A percentile compares a stretch with the other conserved stretches of the same genome.
Evolutionary conservation across 1,140 invertebrate genomes (phyloP).

Genomic region (Eumaeus atala): DNA sequence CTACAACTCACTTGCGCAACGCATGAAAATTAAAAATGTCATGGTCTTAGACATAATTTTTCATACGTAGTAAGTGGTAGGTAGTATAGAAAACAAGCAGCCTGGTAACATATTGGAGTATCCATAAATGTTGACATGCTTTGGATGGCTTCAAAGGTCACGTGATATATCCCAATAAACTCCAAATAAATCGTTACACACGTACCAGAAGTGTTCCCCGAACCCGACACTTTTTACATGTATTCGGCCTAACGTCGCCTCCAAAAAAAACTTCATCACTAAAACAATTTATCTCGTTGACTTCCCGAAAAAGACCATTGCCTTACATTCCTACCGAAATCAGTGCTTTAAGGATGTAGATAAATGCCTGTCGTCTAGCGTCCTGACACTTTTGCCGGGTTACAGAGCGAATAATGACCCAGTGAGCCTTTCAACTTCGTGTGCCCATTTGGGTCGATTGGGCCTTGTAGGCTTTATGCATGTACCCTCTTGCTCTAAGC

Average conservation of each 20-base stretch:
- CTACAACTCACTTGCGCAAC: too few species aligned
- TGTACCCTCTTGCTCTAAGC: slow-evolving; percentile 50
- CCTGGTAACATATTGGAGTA: too few species aligned
- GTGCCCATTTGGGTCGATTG: slow-evolving; percentile 69
- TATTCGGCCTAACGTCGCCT: slow-evolving; percentile 7
- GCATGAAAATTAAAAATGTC: too few species aligned
- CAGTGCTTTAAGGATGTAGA: slow-evolving; percentile 67
- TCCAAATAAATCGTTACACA: too few species aligned
- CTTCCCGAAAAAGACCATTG: slow-evolving; percentile 53
- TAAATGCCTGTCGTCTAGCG: slow-evolving; percentile 56
- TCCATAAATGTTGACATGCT: too few species aligned
- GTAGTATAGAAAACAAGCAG: too few species aligned
- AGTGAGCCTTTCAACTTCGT: slow-evolving; percentile 61
- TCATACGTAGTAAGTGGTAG: too few species aligned
- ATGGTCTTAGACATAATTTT: too few species aligned
- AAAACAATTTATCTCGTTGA: slow-evolving; percentile 56
- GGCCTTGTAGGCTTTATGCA: slow-evolving; percentile 52
- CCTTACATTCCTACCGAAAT: slow-evolving; percentile 58
- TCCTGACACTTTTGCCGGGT: slow-evolving; percentile 58
- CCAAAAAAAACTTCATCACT: slow-evolving; percentile 37
- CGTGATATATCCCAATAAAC: too few species aligned
- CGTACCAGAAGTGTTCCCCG: too few species aligned
- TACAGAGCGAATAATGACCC: slow-evolving; percentile 64
- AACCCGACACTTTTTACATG: not conserved
- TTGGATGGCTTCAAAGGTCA: too few species aligned